Conservation (phyloP, 1,140 invertebrate genomes). For the Drepana arcuata region DNA sequence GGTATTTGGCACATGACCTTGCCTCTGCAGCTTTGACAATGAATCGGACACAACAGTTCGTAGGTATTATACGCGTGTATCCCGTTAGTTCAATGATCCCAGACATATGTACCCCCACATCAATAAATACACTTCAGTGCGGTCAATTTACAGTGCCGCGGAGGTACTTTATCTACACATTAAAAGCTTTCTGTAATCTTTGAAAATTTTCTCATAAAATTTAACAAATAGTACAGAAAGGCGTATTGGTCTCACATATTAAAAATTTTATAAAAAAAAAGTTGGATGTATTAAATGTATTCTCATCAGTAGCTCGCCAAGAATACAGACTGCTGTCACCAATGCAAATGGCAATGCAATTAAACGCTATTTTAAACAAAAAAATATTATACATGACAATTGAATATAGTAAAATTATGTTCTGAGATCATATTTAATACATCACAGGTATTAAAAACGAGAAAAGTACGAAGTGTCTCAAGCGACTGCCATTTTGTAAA, state of each 20-base stretch:
- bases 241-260: too few species aligned
- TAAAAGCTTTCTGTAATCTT: background rate
- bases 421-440: slow-evolving; percentile 73
- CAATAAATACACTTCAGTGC: slow-evolving; percentile 50
- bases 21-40: slow-evolving; percentile 8
- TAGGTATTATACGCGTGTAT: slow-evolving; percentile 40
- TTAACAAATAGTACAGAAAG: slow-evolving; percentile 18
- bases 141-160: slow-evolving; percentile 51
- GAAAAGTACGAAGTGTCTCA: too few species aligned
- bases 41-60: too few species aligned
- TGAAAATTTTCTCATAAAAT: background rate
- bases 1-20: slow-evolving; percentile 28
- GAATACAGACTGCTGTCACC: slow-evolving; percentile 32
- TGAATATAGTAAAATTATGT: slow-evolving; percentile 66
- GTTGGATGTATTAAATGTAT: slow-evolving; percentile 67
- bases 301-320: slow-evolving; percentile 38
- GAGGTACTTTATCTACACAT: background rate
- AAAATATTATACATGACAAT: slow-evolving; percentile 64
- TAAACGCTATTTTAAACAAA: slow-evolving; percentile 54
- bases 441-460: slow-evolving; percentile 68
- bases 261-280: slow-evolving; percentile 28
- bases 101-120: slow-evolving; percentile 4
- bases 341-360: slow-evolving; percentile 22
- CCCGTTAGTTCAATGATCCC: slow-evolving; percentile 10
- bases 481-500: too few species aligned